phyloP scores from a whole-genome alignment of 64 coral and sea anemone species.

The Astreopora myriophthalma region DNA sequence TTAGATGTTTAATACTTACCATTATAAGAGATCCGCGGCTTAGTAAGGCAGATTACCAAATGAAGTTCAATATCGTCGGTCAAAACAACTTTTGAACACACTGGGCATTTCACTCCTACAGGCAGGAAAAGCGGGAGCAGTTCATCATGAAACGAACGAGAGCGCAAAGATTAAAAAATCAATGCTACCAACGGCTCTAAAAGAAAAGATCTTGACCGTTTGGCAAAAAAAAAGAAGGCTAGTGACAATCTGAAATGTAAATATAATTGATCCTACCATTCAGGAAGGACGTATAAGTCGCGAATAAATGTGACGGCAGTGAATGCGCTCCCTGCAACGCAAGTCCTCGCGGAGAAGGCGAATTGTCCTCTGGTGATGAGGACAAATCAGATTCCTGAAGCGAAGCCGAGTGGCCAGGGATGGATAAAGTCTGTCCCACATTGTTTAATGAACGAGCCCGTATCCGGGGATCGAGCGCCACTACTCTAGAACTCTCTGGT shows the following conservation, averaged over 20 bases:
- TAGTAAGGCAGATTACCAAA: constrained; percentile 96
- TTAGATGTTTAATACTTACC: constrained; percentile 56
- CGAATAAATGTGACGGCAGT: constrained; percentile 82
- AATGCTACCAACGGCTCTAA: not conserved
- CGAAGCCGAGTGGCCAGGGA: constrained; percentile 78
- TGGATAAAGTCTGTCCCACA: constrained; percentile 80
- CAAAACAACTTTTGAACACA: constrained; percentile 93
- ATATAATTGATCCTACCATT: constrained; percentile 67
- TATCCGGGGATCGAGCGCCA: constrained; percentile 85
- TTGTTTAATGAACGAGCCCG: constrained; percentile 89
- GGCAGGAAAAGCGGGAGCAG: constrained; percentile 42
- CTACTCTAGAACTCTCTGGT: constrained; percentile 76
- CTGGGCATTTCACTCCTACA: constrained; percentile 93
- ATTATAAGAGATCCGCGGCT: constrained; percentile 95
- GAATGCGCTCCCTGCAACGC: constrained; percentile 83
- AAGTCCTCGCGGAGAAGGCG: constrained; percentile 60
- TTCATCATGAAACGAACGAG: not conserved
- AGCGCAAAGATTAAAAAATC: not conserved
- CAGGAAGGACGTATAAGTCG: constrained; percentile 76
- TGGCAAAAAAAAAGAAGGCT: not conserved
- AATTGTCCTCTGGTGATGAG: constrained; percentile 82
- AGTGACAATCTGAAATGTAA: not conserved
- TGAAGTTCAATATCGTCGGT: constrained; percentile 95
- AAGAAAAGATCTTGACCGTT: not conserved
- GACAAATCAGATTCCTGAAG: constrained; percentile 93